Base-by-base conservation (phyloP, 2,888 invertebrate genomes). In the Hypsopygia costalis region DNA sequence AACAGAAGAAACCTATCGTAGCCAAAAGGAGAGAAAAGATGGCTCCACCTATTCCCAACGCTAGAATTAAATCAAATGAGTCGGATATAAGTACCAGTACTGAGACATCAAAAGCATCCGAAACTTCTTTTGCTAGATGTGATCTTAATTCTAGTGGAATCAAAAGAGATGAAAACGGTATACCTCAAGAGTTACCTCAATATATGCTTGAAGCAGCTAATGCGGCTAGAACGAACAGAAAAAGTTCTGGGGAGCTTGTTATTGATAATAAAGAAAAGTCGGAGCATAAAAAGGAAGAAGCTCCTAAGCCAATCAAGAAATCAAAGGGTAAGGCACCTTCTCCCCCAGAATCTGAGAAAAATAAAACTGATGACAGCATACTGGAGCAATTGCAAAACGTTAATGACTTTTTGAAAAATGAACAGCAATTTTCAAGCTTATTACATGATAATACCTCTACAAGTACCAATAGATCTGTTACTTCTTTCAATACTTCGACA, bases 321-420 rank as follows among this genome's bases (percentile, higher is more conserved):
- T 90, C 88, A 31, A 94, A 94, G 71, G 92, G 94, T 0, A 94
- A 94, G 79, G 94, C 94, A 1, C 94, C 94, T 0, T 91, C 91
- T 0, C 94, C 93, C 0, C 94, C 94, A n/a, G 90, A 89, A 36
- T 46, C 54, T 1, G 87, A 88, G 12, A 88, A 74, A 48, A 89
- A 89, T 47, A 87, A 83, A 70, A 87, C 81, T 7, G 85, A 87
- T 46, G 88, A 88, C 41, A 89, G 85, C 45, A 88, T 86, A 34
- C 55, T 88, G 31, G 87, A 87, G 55, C 85, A 83, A 51, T 47
- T 87, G 40, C 77, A 77, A 28, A 77, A 80, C 37, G 70, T 86
- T 0, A 75, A 72, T 6, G 85, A 85, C 50, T 89, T 87, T 43
- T 64, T 87, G 45, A 80, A 68, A 33, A 86, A 66, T 46, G 89